Evolutionary conservation across 2,888 invertebrate genomes (phyloP), one percentile per base, ranked within the genome.

Genomic region (Eugnorisma glareosa): DNA sequence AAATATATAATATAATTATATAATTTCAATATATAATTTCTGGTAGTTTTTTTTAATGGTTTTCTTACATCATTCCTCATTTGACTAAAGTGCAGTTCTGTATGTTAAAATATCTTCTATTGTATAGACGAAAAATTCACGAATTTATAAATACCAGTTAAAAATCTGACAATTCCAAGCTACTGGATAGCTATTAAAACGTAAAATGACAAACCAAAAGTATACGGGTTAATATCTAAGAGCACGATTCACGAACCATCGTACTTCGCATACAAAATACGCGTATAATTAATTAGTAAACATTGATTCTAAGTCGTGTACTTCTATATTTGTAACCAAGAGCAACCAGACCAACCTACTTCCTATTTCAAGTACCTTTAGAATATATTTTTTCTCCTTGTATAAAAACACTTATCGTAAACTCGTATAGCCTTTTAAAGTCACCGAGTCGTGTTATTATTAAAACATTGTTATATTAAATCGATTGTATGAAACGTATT

Each of bases 261-360:
- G 73, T 73, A 77, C 11, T 59, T 35, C 4, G 77, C 40, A 85
- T 85, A 76, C 67, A 67, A 76, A 83, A 72, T 13, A 43, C 21
- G 18, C 69, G 15, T 28, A 67, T 70, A 73, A 73, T 59, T 83
- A 76, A 81, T 70, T 51, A 76, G 57, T 63, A 69, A 67, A 76
- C 76, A 83, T 76, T 76, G 69, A 67, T 73, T 75, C 66, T 54
- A 69, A 66, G 15, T 81, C 61, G 72, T 85, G 76, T 76, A 31
- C 64, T 57, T 57, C 71, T 63, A 69, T 82, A 67, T 84, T 28
- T 43, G 67, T 67, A 63, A 57, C 70, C 43, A 63, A 75, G 66
- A 24, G 64, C 64, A n/a, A 75, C 31, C 31, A 75, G 66, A 24
- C 61, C 64, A n/a, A 75, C 31, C 31, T 21, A 67, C 70, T 83